Base-by-base conservation (phyloP, 2,113 vertebrate species). In the Alouatta palliata region DNA sequence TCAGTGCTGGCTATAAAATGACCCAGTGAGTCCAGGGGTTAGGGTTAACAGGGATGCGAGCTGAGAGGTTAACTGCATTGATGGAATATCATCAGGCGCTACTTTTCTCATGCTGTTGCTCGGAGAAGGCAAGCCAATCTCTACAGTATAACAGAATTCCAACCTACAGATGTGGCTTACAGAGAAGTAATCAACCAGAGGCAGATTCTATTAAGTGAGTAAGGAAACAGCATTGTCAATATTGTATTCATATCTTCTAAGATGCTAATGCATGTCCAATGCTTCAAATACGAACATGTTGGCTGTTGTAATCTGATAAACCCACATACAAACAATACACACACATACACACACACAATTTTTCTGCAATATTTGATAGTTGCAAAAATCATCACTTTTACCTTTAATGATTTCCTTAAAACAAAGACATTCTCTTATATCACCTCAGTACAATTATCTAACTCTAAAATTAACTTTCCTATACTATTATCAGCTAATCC, bases 281-380 rank as follows among this genome's bases (percentile, higher is more conserved):
- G 37, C 47, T 90, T 96, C 52, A 90, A 77, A 87, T 66, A 52
- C 58, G 30, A 97, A 86, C 47, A 86, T 37, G 90, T 40, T 86
- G 32, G 27, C 20, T 91, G 80, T 91, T 80, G 54, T n/a, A 43
- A 93, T 61, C 49, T 30, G 56, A 35, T 30, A 30, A 87, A 52
- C 61, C 35, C 64, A 79, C 77, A 35, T 79, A 77, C 82, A 82
- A 94, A 37, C 23, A 49, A 21, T 82, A 4, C n/a, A 85, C 81
- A 40, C 21, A 71, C 35, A 40, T 20, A 45, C 23, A 43, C 21
- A 77, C 8, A 79, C 1, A 49, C 47, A 40, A 25, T 82, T 86
- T 91, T 91, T n/a, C 68, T 66, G 47, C 87, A 58, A 77, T 94
- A 95, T 87, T 79, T 92, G 68, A 91, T 32, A 66, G 6, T 87